These are phyloP conservation scores for Dolomedes plantarius DNA, from an alignment of 2,888 invertebrate genomes.

Conservation along the genomic window DNA sequence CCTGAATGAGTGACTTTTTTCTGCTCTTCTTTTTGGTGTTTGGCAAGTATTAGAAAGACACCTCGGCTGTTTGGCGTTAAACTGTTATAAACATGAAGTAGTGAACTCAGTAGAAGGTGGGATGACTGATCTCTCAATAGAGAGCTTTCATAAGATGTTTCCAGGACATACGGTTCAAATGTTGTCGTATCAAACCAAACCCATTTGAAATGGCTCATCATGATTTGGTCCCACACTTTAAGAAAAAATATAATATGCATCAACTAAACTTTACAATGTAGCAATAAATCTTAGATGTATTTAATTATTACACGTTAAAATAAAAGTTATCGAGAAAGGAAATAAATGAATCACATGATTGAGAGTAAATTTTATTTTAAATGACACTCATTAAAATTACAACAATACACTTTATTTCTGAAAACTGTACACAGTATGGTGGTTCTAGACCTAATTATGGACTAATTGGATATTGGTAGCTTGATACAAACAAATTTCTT, in stretches of 20 bases:
- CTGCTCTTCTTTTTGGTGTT: conserved; percentile 87
- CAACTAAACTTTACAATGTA: too few species aligned
- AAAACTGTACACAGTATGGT: too few species aligned
- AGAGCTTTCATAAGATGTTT: conserved; percentile 90
- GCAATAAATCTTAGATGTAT: too few species aligned
- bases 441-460: too few species aligned
- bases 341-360: too few species aligned
- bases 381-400: too few species aligned
- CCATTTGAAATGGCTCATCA: conserved; percentile 89
- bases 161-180: conserved; percentile 87
- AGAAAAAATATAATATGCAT: conserved; percentile 73
- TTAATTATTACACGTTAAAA: too few species aligned
- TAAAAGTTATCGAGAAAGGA: too few species aligned
- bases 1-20: conserved; percentile 86
- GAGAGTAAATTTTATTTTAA: too few species aligned
- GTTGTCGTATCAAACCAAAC: conserved; percentile 90
- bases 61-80: conserved; percentile 87
- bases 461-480: too few species aligned
- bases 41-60: conserved; percentile 88
- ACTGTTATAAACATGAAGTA: conserved; percentile 92
- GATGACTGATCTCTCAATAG: conserved; percentile 87
- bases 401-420: too few species aligned
- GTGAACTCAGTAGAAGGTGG: conserved; percentile 80
- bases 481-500: too few species aligned
- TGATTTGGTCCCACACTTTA: conserved; percentile 92